phyloP scores from a whole-genome alignment of 2,888 invertebrate species.

The Phortica magna region DNA sequence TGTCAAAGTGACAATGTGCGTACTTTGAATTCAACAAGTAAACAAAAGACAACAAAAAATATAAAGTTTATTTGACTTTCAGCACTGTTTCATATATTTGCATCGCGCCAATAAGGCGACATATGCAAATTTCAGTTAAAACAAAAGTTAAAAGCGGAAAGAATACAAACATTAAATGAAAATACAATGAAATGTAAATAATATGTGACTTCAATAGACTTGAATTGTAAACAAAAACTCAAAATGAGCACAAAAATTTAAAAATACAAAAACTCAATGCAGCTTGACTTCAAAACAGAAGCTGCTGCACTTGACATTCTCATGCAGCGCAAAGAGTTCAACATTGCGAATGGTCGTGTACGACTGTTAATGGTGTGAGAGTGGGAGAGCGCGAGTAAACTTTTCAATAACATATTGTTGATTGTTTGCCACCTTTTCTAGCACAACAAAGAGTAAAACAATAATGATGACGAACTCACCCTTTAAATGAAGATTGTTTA shows the following conservation, averaged over 20 bases:
- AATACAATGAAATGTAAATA: slow-evolving; percentile 3
- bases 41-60: too few species aligned
- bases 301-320: too few species aligned
- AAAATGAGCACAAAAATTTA: not conserved
- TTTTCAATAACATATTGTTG: too few species aligned
- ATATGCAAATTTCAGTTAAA: slow-evolving; percentile 11
- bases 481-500: slow-evolving; percentile 65
- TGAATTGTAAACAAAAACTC: slow-evolving; percentile 19
- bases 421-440: too few species aligned
- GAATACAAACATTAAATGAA: not conserved
- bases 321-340: too few species aligned
- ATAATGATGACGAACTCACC: slow-evolving; percentile 61
- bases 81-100: not conserved
- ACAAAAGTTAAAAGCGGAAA: not conserved
- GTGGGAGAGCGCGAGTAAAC: too few species aligned
- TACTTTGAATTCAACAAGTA: too few species aligned
- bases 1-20: not conserved
- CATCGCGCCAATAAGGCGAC: not conserved
- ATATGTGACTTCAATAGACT: not conserved
- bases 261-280: too few species aligned
- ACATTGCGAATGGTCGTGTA: too few species aligned
- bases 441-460: not conserved
- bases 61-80: not conserved
- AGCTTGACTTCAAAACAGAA: too few species aligned
- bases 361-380: too few species aligned